A percentile compares a stretch with the other conserved stretches of the same genome.
phyloP scores from a whole-genome alignment of 2,797 vertebrate genomes.

The Bovichtus variegatus region DNA sequence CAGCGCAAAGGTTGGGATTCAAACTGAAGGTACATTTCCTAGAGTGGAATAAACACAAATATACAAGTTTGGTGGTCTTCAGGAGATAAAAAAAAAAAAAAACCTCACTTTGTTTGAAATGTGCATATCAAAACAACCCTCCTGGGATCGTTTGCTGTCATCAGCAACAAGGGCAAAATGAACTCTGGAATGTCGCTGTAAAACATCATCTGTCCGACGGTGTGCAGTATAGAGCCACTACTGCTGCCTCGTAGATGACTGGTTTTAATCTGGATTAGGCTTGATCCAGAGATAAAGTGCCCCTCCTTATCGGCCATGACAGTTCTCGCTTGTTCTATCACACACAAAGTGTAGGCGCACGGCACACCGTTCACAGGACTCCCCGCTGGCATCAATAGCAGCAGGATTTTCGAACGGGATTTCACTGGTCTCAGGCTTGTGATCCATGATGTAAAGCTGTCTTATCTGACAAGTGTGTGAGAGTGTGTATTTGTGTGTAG shows the following conservation, averaged over 20 bases:
- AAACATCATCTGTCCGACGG: slow-evolving; percentile 33
- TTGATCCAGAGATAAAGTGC: slow-evolving; percentile 74
- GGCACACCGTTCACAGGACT: slow-evolving; percentile 59
- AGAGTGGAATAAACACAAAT: neutral
- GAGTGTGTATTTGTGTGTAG: slow-evolving; percentile 23
- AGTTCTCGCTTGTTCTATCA: slow-evolving; percentile 73
- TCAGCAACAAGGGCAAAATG: slow-evolving; percentile 47
- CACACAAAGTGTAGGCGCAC: slow-evolving; percentile 58
- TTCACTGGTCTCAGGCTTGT: slow-evolving; percentile 68
- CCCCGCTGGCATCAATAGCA: slow-evolving; percentile 71
- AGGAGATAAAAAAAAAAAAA: slow-evolving; percentile 14
- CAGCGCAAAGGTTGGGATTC: neutral
- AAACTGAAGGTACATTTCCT: neutral
- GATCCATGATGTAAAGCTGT: slow-evolving; percentile 75
- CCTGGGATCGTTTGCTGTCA: slow-evolving; percentile 43
- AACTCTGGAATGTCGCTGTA: slow-evolving; percentile 36
- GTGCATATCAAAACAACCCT: slow-evolving; percentile 47
- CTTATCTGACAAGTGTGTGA: slow-evolving; percentile 71
- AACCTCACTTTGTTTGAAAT: slow-evolving; percentile 35
- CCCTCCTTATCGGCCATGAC: slow-evolving; percentile 78
- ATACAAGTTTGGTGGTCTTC: neutral
- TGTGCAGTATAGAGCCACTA: slow-evolving; percentile 28
- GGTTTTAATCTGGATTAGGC: slow-evolving; percentile 71
- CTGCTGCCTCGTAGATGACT: slow-evolving; percentile 56
- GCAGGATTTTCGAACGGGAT: slow-evolving; percentile 73